These are phyloP conservation scores for Nephrocerus scutellatus DNA, from an alignment of 2,888 invertebrate genomes.

Conservation along the genomic window DNA sequence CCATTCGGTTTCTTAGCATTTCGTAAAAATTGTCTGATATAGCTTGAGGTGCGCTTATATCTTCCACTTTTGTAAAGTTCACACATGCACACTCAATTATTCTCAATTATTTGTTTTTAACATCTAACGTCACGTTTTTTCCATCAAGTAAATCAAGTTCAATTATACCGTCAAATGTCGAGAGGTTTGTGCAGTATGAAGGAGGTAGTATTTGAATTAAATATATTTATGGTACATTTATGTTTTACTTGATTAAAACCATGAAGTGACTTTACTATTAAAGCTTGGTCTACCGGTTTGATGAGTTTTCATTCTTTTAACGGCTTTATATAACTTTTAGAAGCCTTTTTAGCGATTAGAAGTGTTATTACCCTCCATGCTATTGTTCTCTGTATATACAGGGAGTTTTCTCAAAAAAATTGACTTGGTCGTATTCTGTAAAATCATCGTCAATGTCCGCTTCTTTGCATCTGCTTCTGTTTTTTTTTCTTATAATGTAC, in stretches of 20 bases:
- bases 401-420: too few species aligned
- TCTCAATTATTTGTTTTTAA: not conserved
- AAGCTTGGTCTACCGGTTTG: not conserved
- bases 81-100: not conserved
- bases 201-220: slow-evolving; percentile 1
- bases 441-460: too few species aligned
- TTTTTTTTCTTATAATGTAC: too few species aligned
- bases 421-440: too few species aligned
- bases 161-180: slow-evolving; percentile 9
- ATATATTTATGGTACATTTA: slow-evolving; percentile 5
- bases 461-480: too few species aligned
- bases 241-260: slow-evolving; percentile 2
- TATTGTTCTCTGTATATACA: too few species aligned
- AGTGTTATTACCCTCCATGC: too few species aligned
- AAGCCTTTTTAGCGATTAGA: not conserved
- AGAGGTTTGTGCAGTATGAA: slow-evolving; percentile 5
- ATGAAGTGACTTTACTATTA: slow-evolving; percentile 9
- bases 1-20: slow-evolving; percentile 1
- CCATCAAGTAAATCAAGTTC: slow-evolving; percentile 8
- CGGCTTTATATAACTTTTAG: not conserved
- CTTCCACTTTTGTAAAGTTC: slow-evolving; percentile 5
- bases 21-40: slow-evolving; percentile 6
- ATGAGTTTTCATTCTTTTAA: not conserved
- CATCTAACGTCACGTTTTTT: slow-evolving; percentile 2
- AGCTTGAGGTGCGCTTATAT: slow-evolving; percentile 1